Percentiles rank a stretch among this genome's conserved stretches.
These are phyloP conservation scores for Saimiri boliviensis DNA, from an alignment of 2,113 vertebrate species.

Conservation along the genomic window DNA sequence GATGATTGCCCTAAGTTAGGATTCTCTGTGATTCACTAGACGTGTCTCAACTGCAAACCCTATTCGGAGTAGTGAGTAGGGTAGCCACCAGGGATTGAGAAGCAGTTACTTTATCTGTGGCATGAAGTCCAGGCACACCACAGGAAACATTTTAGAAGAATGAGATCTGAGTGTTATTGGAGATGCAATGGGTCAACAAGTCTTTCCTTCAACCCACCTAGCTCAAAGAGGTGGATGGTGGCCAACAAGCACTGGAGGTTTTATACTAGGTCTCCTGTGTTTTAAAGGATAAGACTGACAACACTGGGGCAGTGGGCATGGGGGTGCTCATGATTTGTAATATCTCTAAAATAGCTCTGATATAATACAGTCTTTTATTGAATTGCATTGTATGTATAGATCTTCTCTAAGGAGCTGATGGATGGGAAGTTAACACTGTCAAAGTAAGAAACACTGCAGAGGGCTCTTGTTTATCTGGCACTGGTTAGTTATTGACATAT, in stretches of 20 bases:
- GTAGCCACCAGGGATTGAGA: background rate
- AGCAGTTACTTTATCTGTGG: background rate
- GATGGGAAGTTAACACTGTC: background rate
- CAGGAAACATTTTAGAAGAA: background rate
- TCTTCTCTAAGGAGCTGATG: background rate
- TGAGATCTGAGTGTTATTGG: background rate
- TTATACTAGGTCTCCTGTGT: background rate
- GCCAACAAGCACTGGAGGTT: background rate
- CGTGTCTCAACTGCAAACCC: too few species aligned
- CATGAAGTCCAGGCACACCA: background rate
- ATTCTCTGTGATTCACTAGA: too few species aligned
- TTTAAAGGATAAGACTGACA: background rate
- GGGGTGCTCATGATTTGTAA: fast-evolving
- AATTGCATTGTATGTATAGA: fast-evolving
- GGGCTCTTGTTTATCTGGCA: background rate
- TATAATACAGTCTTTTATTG: background rate
- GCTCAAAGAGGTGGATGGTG: background rate
- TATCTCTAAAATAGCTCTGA: background rate
- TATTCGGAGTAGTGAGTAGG: fast-evolving
- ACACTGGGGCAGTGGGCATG: fast-evolving
- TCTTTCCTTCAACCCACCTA: background rate
- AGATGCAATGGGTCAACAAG: background rate
- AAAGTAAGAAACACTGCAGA: background rate
- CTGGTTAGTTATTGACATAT: background rate
- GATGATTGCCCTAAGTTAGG: background rate